Conservation (phyloP, 1,140 invertebrate genomes). For the Drosophila ananassae region DNA sequence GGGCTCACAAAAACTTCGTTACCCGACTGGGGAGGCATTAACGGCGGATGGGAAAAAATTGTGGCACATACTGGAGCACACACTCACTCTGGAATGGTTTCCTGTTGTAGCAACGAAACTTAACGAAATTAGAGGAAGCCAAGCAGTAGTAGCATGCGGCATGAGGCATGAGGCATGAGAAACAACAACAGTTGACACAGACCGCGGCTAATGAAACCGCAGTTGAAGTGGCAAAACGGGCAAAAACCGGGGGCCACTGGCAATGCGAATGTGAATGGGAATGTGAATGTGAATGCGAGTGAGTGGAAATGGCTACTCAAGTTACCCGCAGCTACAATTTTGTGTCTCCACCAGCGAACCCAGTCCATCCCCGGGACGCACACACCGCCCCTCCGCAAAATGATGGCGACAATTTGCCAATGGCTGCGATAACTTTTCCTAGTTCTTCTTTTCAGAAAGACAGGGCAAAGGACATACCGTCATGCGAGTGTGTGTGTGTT, state of each 20-base stretch:
- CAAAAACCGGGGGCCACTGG: constrained; percentile 1
- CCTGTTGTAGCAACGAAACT: constrained; percentile 75
- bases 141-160: constrained; percentile 38
- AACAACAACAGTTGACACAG: constrained; percentile 67
- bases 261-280: constrained; percentile 31
- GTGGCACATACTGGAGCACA: constrained; percentile 11
- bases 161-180: constrained; percentile 25
- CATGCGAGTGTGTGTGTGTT: constrained; percentile 21
- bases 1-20: constrained; percentile 30
- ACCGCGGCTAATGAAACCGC: constrained; percentile 79
- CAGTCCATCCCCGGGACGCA: constrained; percentile 1
- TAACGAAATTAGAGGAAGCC: constrained; percentile 78
- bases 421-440: constrained; percentile 67
- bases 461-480: background rate
- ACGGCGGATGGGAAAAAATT: constrained; percentile 55
- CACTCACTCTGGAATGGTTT: constrained; percentile 52
- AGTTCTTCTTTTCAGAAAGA: background rate
- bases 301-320: constrained; percentile 56
- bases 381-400: constrained; percentile 25
- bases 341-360: constrained; percentile 31
- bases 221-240: constrained; percentile 58
- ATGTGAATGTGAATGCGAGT: constrained; percentile 36
- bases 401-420: constrained; percentile 79
- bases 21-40: constrained; percentile 54
- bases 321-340: constrained; percentile 50